These are phyloP conservation scores for Drosophila helvetica DNA, from an alignment of 2,888 invertebrate species.

Conservation along the genomic window DNA sequence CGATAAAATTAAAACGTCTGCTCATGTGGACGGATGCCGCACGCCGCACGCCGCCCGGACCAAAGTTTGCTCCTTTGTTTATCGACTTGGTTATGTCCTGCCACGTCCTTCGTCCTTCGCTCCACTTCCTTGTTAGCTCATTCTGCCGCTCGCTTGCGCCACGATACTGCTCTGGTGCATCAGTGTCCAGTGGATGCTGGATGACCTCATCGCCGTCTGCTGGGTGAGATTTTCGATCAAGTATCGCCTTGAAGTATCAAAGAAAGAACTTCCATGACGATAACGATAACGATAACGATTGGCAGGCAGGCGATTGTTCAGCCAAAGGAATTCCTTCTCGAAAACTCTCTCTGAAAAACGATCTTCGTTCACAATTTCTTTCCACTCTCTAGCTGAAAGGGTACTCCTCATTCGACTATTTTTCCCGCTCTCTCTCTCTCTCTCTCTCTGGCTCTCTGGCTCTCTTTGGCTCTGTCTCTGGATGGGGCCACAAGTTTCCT, in stretches of 20 bases:
- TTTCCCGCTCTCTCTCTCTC: slow-evolving; percentile 3
- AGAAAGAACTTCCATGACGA: too few species aligned
- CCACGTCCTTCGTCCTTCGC: slow-evolving; percentile 20
- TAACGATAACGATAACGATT: too few species aligned
- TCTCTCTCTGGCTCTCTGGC: slow-evolving; percentile 1
- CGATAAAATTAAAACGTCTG: slow-evolving; percentile 77
- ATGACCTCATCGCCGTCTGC: slow-evolving; percentile 26
- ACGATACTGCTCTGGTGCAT: not conserved
- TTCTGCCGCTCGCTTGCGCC: slow-evolving; percentile 5
- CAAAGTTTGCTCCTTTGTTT: slow-evolving; percentile 67
- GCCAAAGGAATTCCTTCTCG: too few species aligned
- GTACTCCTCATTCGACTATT: slow-evolving; percentile 5
- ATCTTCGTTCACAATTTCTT: not conserved
- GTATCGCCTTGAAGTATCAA: too few species aligned
- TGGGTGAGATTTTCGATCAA: too few species aligned
- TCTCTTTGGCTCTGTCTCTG: slow-evolving; percentile 6
- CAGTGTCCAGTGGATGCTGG: slow-evolving; percentile 1
- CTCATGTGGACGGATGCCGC: slow-evolving; percentile 61
- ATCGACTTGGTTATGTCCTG: slow-evolving; percentile 58
- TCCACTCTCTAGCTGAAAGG: not conserved
- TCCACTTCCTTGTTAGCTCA: slow-evolving; percentile 44
- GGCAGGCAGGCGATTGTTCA: too few species aligned
- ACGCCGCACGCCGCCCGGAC: slow-evolving; percentile 31
- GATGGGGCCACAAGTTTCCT: slow-evolving; percentile 2
- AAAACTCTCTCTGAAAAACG: too few species aligned